Evolutionary conservation across 1,140 invertebrate species (phyloP), one percentile per base, ranked within the genome.

Genomic region (Rhopalosiphum maidis): DNA sequence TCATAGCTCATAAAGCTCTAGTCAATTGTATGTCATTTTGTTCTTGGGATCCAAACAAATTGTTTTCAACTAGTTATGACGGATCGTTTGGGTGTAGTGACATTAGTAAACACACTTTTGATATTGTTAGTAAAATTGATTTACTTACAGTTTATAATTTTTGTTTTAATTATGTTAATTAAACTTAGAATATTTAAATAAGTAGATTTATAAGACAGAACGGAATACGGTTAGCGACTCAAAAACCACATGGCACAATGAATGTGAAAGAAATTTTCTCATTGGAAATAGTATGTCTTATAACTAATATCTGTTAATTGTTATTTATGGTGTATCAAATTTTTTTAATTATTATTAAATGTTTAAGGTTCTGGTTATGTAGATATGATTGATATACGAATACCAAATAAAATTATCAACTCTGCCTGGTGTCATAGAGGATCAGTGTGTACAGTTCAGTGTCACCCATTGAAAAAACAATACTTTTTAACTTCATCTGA

Each of bases 21-120:
- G 87, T 94, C 8, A 94, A 94, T 83, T 94, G 94, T 85, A 86
- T 94, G 30, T 94, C 92, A 46, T 94, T 94, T 43, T 93, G 93
- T 82, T 21, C 68, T 18, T 94, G 92, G 48, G 91, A 94, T 93
- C 46, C 60, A 37, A 41, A 41, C 4, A 94, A 94, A 54, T 93
- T 94, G 22, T 94, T 93, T 86, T 94, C 94, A 23, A 94, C 94
- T 37, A 94, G 94, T 41, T 93, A 94, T 82, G 94, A 94, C 91
- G 94, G 94, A 25, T 94, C 93, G n/a, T 94, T 94, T 0, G 93
- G 94, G 91, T 77, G 93, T 83, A 93, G 94, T 30, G 94, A 94
- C 68, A 83, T 94, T 54, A 23, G 83, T 46, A 94, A 93, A 48
- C 55, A 60, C n/a, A 87, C 93, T 35, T 94, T 94, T 94, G 94